These are phyloP conservation scores for Rhinophrynus dorsalis DNA, from an alignment of 2,797 vertebrate genomes.

Conservation along the genomic window DNA sequence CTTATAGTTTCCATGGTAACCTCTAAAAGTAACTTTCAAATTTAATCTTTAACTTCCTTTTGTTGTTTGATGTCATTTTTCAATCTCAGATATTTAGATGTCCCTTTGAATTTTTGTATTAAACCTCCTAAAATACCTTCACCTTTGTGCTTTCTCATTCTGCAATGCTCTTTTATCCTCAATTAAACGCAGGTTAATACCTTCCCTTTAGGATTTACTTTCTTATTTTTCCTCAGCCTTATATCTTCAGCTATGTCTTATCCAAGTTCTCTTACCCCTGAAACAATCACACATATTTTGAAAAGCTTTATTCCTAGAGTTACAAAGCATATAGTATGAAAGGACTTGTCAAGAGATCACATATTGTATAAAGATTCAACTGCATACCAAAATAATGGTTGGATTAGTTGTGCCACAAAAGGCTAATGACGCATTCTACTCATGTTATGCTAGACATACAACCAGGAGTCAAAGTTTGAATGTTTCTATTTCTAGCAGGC, in stretches of 20 bases:
- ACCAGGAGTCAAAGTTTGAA: constrained; percentile 2
- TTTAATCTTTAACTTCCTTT: constrained; percentile 7
- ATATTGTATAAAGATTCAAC: constrained; percentile 3
- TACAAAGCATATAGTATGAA: constrained; percentile 39
- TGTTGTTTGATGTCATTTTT: constrained; percentile 1
- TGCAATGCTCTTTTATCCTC: constrained; percentile 26
- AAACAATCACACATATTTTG: constrained; percentile 41
- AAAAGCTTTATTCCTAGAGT: constrained; percentile 28
- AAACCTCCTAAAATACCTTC: constrained; percentile 25
- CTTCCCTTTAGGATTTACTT: constrained; percentile 27
- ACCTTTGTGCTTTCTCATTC: constrained; percentile 31
- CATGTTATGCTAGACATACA: background rate
- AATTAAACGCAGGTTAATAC: constrained; percentile 26
- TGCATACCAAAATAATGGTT: background rate
- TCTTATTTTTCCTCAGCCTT: background rate
- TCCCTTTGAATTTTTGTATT: constrained; percentile 34
- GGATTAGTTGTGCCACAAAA: constrained; percentile 11
- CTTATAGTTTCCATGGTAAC: background rate
- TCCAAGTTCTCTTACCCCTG: constrained; percentile 25
- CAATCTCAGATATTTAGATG: constrained; percentile 1
- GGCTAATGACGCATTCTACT: constrained; percentile 5
- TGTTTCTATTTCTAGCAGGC: no score
- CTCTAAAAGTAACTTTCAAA: constrained; percentile 1
- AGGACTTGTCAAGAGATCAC: constrained; percentile 22
- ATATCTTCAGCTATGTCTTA: constrained; percentile 35